A percentile compares a stretch with the other conserved stretches of the same genome.
These are phyloP conservation scores for Macrostomum lignano DNA, from an alignment of 1,140 invertebrate genomes.

Conservation along the genomic window DNA sequence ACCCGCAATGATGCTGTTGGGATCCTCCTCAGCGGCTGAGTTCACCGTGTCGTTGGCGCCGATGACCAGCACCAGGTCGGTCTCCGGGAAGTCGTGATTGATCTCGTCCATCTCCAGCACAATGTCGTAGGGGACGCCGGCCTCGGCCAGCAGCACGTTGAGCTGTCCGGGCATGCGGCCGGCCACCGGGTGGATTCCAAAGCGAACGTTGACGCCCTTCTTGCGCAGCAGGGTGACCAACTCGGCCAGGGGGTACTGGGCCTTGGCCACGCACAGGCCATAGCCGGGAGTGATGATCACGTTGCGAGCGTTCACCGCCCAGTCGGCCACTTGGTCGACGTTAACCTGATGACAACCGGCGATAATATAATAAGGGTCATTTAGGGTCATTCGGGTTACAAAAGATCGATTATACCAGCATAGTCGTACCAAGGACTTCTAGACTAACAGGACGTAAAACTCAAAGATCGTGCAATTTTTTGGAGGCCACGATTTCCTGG, in stretches of 20 bases:
- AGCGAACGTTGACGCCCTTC: conserved; percentile 50
- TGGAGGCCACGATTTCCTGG: no score
- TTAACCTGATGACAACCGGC: no score
- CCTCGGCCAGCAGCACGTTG: conserved; percentile 64
- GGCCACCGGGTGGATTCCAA: conserved; percentile 66
- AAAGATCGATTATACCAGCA: no score
- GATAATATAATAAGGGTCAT: no score
- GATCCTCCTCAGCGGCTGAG: conserved; percentile 61
- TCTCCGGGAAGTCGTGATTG: conserved; percentile 54
- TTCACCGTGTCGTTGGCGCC: conserved; percentile 75
- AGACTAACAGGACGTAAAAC: no score
- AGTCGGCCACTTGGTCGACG: no score
- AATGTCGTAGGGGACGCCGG: conserved; percentile 63
- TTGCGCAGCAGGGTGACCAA: conserved; percentile 42
- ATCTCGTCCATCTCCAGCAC: conserved; percentile 78
- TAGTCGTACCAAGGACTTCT: no score
- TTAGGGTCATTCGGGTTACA: no score
- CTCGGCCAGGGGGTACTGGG: conserved; percentile 66
- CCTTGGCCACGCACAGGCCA: conserved; percentile 62
- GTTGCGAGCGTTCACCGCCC: conserved; percentile 41
- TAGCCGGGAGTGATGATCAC: conserved; percentile 68
- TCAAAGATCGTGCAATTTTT: no score
- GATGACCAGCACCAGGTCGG: conserved; percentile 56
- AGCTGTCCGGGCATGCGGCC: conserved; percentile 63
- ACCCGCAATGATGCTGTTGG: conserved; percentile 63